phyloP scores from a whole-genome alignment of 1,140 invertebrate species.

The Hyposmocoma kahamanoa region DNA sequence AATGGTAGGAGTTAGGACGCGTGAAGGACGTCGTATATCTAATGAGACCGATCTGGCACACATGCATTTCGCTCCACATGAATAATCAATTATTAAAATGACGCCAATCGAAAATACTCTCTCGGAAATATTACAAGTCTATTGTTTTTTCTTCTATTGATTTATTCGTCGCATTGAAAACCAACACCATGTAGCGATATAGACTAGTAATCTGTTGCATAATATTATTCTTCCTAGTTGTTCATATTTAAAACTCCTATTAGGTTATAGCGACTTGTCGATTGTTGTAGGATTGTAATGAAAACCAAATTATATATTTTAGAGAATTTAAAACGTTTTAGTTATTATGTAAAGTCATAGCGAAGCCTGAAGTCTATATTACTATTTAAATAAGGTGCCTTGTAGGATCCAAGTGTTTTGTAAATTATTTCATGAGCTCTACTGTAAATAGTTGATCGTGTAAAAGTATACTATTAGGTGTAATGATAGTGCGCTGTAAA shows the following conservation, averaged over 20 bases:
- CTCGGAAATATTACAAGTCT: slow-evolving; percentile 34
- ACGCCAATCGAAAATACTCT: slow-evolving; percentile 54
- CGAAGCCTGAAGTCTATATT: slow-evolving; percentile 65
- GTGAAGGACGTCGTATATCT: slow-evolving; percentile 70
- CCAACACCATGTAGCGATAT: slow-evolving; percentile 40
- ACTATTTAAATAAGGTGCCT: slow-evolving; percentile 70
- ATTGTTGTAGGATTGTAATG: slow-evolving; percentile 70
- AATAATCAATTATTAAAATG: slow-evolving; percentile 71
- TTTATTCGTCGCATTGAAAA: slow-evolving; percentile 29
- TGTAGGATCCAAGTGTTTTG: slow-evolving; percentile 62
- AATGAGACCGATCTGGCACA: slow-evolving; percentile 59
- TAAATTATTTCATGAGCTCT: slow-evolving; percentile 66
- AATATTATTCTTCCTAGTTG: slow-evolving; percentile 72
- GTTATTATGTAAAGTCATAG: slow-evolving; percentile 70
- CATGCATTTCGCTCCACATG: slow-evolving; percentile 64
- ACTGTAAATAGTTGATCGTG: slow-evolving; percentile 67
- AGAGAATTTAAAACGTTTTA: slow-evolving; percentile 70
- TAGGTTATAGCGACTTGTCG: slow-evolving; percentile 64
- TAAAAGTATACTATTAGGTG: slow-evolving; percentile 67
- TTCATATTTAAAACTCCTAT: slow-evolving; percentile 72
- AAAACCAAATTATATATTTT: slow-evolving; percentile 74
- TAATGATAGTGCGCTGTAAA: slow-evolving; percentile 57
- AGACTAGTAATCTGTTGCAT: slow-evolving; percentile 65
- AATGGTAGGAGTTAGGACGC: slow-evolving; percentile 70
- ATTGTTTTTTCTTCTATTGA: slow-evolving; percentile 30